phyloP scores from a whole-genome alignment of 2,888 invertebrate genomes.

The Eustalomyia histrio region DNA sequence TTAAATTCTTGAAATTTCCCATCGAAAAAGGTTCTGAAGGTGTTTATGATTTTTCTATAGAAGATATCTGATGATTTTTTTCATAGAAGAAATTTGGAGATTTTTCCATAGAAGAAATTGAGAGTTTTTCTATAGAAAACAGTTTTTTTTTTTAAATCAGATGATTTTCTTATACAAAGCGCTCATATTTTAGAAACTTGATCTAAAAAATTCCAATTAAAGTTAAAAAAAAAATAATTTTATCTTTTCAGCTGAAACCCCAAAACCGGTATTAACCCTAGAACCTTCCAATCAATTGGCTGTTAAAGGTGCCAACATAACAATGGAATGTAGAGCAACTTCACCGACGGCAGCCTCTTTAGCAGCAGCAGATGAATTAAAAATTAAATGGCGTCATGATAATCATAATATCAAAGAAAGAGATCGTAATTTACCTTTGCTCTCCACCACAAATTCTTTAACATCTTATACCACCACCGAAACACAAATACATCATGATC shows the following conservation, averaged over 20 bases:
- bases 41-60: no score
- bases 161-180: not conserved
- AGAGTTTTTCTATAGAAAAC: no score
- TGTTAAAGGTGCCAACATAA: slow-evolving; percentile 92
- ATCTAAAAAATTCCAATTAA: no score
- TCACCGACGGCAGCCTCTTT: slow-evolving; percentile 87
- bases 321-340: slow-evolving; percentile 89
- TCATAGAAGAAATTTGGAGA: no score
- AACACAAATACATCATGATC: slow-evolving; percentile 78
- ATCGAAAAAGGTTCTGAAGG: no score
- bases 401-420: slow-evolving; percentile 82
- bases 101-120: no score
- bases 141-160: not conserved
- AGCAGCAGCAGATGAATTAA: slow-evolving; percentile 82
- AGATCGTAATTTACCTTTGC: slow-evolving; percentile 32
- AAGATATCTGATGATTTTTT: no score
- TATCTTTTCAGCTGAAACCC: slow-evolving; percentile 82
- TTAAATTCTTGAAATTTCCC: no score
- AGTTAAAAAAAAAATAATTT: no score
- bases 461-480: slow-evolving; percentile 73
- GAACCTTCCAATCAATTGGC: slow-evolving; percentile 91
- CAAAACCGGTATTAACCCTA: slow-evolving; percentile 90
- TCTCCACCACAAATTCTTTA: slow-evolving; percentile 31
- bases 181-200: no score
- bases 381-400: slow-evolving; percentile 93